Evolutionary conservation across 2,888 invertebrate species (phyloP), one percentile per base, ranked within the genome.

Genomic region (Campoletis raptor): DNA sequence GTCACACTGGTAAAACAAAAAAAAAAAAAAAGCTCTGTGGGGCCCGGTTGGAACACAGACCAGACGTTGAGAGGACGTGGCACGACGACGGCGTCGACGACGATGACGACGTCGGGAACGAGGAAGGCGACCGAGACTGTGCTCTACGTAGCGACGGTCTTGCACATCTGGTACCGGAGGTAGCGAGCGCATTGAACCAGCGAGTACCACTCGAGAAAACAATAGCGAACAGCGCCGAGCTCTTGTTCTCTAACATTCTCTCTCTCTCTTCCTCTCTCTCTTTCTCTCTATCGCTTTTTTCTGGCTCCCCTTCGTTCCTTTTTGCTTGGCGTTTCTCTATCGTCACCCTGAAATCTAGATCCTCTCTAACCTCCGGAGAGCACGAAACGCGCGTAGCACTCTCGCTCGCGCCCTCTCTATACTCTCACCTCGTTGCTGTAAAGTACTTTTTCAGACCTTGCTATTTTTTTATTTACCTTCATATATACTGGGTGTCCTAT

Each of bases 191-290:
- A 94, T 94, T 93, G 93, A 94, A 94, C 94, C 92, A 93, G 93
- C 93, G 93, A 94, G 94, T 94, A 91, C 94, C 94, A 94, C 94
- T 94, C 90, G 92, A 94, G 93, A 94, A 94, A 94, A 94, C 93
- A 94, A 94, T 94, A 94, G 93, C 92, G 92, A 93, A 92, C 93
- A 93, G 92, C 92, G 85, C 79, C 82, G 84, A 64, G 84, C 89
- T 89, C 89, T 89, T 89, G 88, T 91, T 90, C 90, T 90, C 89
- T 90, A 84, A 84, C 88, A 88, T 88, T 89, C 83, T 88, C 85
- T 79, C 88, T 86, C 86, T 89, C 89, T 85, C 81, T 81, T 76
- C 74, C 78, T 79, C 78, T 72, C 83, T 70, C 82, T 72, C 57
- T 61, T 48, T 48, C 66, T 37, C 42, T n/a, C 72, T 37, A 45